A percentile compares a stretch with the other conserved stretches of the same genome.
phyloP scores from a whole-genome alignment of 30 jellyfish, hydroid and myxozoan species.

The Mastigias papua region DNA sequence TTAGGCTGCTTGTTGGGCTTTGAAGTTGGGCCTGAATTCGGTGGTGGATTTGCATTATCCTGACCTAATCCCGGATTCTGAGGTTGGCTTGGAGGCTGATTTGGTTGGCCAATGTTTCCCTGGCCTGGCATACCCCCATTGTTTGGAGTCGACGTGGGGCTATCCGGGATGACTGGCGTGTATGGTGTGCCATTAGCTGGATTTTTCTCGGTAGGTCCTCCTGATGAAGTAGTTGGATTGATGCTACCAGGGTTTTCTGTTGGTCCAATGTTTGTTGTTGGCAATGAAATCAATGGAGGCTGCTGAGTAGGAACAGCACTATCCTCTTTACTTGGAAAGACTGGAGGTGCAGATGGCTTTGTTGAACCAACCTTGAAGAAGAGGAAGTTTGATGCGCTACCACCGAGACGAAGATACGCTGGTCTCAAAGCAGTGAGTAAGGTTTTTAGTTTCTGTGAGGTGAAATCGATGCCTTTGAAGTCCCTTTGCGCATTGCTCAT shows the following conservation, averaged over 20 bases:
- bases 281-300: slow-evolving; percentile 6
- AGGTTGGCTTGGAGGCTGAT: slow-evolving; percentile 13
- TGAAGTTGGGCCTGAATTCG: slow-evolving; percentile 25
- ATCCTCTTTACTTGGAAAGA: slow-evolving; percentile 11
- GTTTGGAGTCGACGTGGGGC: slow-evolving; percentile 32
- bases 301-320: not conserved
- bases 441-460: slow-evolving; percentile 64
- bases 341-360: slow-evolving; percentile 48
- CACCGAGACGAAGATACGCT: slow-evolving; percentile 86
- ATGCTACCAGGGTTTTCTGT: not conserved
- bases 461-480: slow-evolving; percentile 40
- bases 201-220: slow-evolving; percentile 6
- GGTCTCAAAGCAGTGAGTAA: slow-evolving; percentile 79
- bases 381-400: slow-evolving; percentile 84
- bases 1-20: slow-evolving; percentile 32
- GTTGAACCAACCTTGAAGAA: slow-evolving; percentile 70
- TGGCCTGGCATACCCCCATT: slow-evolving; percentile 11
- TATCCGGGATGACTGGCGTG: slow-evolving; percentile 59
- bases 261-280: slow-evolving; percentile 22
- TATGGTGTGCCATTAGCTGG: slow-evolving; percentile 33
- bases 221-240: slow-evolving; percentile 7
- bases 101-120: slow-evolving; percentile 14
- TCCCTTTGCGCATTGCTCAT: slow-evolving; percentile 52
- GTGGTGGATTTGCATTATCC: not conserved
- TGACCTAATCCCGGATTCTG: not conserved